These are phyloP conservation scores for Lithophane ornitopus DNA, from an alignment of 2,888 invertebrate genomes.

Conservation along the genomic window DNA sequence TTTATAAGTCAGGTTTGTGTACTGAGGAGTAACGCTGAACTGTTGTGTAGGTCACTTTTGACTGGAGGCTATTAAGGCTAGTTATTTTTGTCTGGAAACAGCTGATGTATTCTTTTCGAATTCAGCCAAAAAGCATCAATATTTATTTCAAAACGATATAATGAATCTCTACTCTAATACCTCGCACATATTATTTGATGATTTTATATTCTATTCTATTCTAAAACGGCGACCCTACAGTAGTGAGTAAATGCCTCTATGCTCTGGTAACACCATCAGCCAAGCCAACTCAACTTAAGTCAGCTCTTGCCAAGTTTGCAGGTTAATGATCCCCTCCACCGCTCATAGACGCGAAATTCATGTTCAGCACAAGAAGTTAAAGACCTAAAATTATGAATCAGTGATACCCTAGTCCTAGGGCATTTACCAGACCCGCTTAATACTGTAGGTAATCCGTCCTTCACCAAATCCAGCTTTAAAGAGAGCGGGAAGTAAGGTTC, in stretches of 20 bases:
- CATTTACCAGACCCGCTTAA: background rate
- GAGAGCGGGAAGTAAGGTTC: background rate
- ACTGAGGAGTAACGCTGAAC: slow-evolving; percentile 16
- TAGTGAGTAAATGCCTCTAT: background rate
- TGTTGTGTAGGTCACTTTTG: slow-evolving; percentile 22
- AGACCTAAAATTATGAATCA: background rate
- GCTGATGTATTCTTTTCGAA: background rate
- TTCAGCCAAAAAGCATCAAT: background rate
- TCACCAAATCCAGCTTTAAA: slow-evolving; percentile 3
- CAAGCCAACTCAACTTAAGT: too few relatives aligned
- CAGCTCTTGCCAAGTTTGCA: too few relatives aligned
- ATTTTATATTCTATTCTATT: too few relatives aligned
- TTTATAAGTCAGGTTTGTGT: slow-evolving; percentile 52
- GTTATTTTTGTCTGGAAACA: background rate
- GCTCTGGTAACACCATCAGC: background rate
- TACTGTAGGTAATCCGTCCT: background rate
- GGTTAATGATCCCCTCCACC: background rate
- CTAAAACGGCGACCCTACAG: background rate
- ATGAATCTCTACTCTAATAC: too few relatives aligned
- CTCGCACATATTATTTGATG: too few relatives aligned
- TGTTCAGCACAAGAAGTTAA: background rate
- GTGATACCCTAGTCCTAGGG: too few relatives aligned
- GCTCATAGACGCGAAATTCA: background rate
- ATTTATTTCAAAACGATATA: background rate
- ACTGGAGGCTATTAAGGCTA: background rate